A percentile compares a stretch with the other conserved stretches of the same genome.
Evolutionary conservation across 2,113 vertebrate species (phyloP).

Genomic region (Daubentonia madagascariensis): DNA sequence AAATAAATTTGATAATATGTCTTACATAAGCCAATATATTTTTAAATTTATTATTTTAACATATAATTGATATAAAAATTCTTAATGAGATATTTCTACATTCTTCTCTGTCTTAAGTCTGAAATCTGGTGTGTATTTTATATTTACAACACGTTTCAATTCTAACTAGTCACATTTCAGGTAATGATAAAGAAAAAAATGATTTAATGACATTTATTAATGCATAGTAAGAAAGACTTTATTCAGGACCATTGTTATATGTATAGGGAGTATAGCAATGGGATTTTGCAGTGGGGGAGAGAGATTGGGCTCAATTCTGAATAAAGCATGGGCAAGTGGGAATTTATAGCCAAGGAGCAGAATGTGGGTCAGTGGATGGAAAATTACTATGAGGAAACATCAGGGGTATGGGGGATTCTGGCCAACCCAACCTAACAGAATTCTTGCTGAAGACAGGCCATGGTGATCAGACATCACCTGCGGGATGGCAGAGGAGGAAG

Average conservation of each 20-base stretch:
- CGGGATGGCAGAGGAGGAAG: background rate
- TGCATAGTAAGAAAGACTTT: background rate
- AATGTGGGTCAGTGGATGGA: background rate
- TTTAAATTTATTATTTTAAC: background rate
- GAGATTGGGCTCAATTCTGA: background rate
- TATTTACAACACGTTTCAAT: background rate
- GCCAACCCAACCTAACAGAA: background rate
- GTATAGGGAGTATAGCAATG: background rate
- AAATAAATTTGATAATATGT: background rate
- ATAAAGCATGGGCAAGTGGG: background rate
- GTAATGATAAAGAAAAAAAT: background rate
- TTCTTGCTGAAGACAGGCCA: background rate
- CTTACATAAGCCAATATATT: constrained; percentile 30
- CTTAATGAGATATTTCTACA: constrained; percentile 25
- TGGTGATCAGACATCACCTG: background rate
- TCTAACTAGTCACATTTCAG: background rate
- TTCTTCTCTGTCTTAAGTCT: background rate
- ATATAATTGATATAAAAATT: constrained; percentile 22
- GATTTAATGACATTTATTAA: background rate
- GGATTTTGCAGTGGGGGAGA: background rate
- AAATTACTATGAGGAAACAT: background rate
- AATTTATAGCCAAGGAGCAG: background rate
- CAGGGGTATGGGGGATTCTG: background rate
- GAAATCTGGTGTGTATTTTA: background rate
- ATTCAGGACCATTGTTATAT: background rate